These are phyloP conservation scores for Bhutanitis thaidina DNA, from an alignment of 2,888 invertebrate genomes.

Conservation along the genomic window DNA sequence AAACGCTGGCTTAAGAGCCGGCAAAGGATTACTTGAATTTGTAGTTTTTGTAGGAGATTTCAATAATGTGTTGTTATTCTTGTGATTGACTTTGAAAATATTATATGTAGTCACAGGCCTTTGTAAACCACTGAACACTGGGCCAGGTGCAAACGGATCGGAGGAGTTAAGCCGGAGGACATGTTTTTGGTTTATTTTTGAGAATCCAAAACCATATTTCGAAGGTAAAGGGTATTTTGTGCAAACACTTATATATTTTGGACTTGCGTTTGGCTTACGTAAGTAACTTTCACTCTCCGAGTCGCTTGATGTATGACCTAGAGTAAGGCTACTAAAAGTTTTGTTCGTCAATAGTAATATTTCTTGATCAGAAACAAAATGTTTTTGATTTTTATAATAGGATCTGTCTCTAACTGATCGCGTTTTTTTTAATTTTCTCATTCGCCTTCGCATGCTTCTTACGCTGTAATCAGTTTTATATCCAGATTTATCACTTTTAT, in stretches of 20 bases:
- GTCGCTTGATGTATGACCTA: conserved; percentile 79
- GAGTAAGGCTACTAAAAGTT: conserved; percentile 73
- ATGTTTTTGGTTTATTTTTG: conserved; percentile 60
- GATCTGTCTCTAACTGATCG: conserved; percentile 72
- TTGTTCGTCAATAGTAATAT: conserved; percentile 78
- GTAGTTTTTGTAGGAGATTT: conserved; percentile 60
- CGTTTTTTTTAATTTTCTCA: conserved; percentile 72
- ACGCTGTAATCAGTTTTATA: conserved; percentile 81
- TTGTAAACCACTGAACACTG: conserved; percentile 72
- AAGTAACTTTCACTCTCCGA: conserved; percentile 71
- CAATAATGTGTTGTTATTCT: conserved; percentile 64
- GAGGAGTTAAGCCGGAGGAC: conserved; percentile 56
- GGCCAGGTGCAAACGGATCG: conserved; percentile 74
- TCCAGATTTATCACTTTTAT: conserved; percentile 81
- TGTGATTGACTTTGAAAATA: conserved; percentile 70
- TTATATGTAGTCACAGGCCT: conserved; percentile 65
- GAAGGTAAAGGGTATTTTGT: conserved; percentile 64
- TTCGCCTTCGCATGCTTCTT: conserved; percentile 68
- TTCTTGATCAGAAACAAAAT: conserved; percentile 80
- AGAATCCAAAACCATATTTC: conserved; percentile 61
- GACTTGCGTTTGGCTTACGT: conserved; percentile 59
- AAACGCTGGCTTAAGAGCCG: conserved; percentile 64
- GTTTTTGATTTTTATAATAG: conserved; percentile 77
- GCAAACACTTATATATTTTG: conserved; percentile 69
- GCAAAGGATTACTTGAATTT: conserved; percentile 52